Evolutionary conservation across 2,888 invertebrate genomes (phyloP).

Genomic region (Plebejus anna): DNA sequence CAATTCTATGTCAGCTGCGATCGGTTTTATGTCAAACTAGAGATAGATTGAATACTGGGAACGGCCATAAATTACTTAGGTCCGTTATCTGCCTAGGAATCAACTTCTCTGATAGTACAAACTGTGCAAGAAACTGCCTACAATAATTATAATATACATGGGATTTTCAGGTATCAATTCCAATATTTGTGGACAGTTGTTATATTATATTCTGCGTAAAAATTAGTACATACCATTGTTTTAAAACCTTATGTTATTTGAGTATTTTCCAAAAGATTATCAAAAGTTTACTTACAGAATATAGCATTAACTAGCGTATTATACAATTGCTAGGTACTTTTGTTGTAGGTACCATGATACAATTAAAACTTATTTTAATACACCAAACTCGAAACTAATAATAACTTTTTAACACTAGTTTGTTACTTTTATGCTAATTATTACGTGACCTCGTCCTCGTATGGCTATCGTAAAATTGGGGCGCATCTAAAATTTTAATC

Average conservation of each 20-base stretch:
- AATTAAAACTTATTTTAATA: background rate
- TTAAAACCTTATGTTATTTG: no score
- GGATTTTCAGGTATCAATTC: background rate
- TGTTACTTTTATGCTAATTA: constrained; percentile 9
- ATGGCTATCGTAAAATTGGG: constrained; percentile 5
- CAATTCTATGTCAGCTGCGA: no score
- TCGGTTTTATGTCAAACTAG: no score
- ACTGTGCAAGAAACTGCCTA: background rate
- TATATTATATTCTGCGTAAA: no score
- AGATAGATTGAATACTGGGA: no score
- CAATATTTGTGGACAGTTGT: background rate
- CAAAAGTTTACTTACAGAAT: no score
- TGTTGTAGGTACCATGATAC: background rate
- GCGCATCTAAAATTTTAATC: constrained; percentile 17
- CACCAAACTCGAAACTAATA: background rate
- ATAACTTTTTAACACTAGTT: background rate
- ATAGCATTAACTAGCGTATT: no score
- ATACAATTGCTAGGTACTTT: no score
- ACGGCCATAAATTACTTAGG: no score
- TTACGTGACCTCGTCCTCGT: background rate
- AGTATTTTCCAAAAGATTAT: no score
- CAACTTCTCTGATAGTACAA: background rate
- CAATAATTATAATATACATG: background rate
- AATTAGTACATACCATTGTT: no score
- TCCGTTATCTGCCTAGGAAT: no score